Conservation (phyloP, 2,888 invertebrate species). For the Drosophila incognita region DNA sequence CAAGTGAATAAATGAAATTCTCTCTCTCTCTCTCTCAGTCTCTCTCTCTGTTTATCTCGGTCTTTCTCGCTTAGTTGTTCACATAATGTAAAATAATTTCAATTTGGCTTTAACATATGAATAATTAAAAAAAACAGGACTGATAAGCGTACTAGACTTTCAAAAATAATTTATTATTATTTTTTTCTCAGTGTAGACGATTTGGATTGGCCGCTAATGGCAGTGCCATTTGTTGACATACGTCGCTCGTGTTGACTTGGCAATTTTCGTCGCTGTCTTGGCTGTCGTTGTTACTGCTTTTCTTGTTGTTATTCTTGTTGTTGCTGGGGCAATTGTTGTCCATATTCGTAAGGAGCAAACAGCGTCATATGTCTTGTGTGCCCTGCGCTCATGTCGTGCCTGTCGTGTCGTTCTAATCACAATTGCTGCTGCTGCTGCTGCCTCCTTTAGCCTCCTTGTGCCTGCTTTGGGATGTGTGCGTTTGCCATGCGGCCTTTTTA, state of each 20-base stretch:
- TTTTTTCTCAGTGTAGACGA: conserved; percentile 5
- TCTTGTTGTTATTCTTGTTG: conserved; percentile 13
- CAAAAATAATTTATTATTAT: not conserved
- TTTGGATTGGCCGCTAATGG: conserved; percentile 73
- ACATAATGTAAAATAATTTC: not conserved
- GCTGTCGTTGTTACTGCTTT: conserved; percentile 7
- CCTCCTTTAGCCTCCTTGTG: conserved; percentile 18
- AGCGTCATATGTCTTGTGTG: conserved; percentile 75
- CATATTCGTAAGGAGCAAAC: conserved; percentile 69
- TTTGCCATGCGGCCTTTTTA: conserved; percentile 76
- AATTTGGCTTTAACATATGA: not conserved
- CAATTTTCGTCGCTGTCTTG: conserved; percentile 65
- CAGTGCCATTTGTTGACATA: conserved; percentile 79
- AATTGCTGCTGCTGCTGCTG: conserved; percentile 59
- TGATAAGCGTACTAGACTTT: not conserved
- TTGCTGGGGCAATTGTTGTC: conserved; percentile 70
- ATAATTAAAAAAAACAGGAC: not conserved
- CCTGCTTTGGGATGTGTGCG: conserved; percentile 34
- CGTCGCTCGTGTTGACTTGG: conserved; percentile 80
- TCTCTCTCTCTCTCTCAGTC: not conserved
- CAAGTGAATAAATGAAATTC: not conserved
- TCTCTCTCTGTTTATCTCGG: not conserved
- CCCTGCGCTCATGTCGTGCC: conserved; percentile 76
- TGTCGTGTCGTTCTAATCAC: conserved; percentile 81
- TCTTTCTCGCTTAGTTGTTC: not conserved